These are phyloP conservation scores for Allolobophora icterica DNA, from an alignment of 2,888 invertebrate genomes.

Conservation along the genomic window DNA sequence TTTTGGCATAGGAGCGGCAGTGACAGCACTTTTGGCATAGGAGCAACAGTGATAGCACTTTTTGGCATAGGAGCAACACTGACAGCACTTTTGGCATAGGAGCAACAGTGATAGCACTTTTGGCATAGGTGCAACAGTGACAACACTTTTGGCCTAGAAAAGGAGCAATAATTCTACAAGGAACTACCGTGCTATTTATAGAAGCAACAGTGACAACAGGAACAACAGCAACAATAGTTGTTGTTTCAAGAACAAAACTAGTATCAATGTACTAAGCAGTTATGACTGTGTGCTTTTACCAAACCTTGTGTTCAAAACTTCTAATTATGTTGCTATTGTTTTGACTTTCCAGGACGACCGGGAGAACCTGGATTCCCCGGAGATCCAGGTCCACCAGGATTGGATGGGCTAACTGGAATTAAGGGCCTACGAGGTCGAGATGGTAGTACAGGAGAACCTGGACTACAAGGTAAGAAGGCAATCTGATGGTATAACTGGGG, in stretches of 20 bases:
- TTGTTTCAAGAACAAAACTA: background rate
- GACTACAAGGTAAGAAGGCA: background rate
- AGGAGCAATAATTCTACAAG: no score
- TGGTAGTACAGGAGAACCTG: slow-evolving; percentile 51
- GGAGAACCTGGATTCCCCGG: slow-evolving; percentile 28
- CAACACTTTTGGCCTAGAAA: no score
- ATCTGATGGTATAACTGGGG: background rate
- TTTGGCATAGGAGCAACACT: no score
- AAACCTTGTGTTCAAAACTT: background rate
- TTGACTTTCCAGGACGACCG: slow-evolving; percentile 28
- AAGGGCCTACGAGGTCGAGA: slow-evolving; percentile 49
- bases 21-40: background rate
- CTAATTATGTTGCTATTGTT: background rate
- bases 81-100: no score
- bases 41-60: no score
- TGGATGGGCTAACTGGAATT: slow-evolving; percentile 42
- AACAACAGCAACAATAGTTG: background rate
- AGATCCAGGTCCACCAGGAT: slow-evolving; percentile 20
- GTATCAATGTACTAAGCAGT: no score
- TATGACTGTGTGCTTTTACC: background rate
- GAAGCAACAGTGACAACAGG: no score
- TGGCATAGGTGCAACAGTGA: no score
- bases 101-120: no score
- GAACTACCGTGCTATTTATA: no score
- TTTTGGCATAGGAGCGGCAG: background rate